Evolutionary conservation across 2,888 invertebrate genomes (phyloP).

Genomic region (Pyrrhia umbra): DNA sequence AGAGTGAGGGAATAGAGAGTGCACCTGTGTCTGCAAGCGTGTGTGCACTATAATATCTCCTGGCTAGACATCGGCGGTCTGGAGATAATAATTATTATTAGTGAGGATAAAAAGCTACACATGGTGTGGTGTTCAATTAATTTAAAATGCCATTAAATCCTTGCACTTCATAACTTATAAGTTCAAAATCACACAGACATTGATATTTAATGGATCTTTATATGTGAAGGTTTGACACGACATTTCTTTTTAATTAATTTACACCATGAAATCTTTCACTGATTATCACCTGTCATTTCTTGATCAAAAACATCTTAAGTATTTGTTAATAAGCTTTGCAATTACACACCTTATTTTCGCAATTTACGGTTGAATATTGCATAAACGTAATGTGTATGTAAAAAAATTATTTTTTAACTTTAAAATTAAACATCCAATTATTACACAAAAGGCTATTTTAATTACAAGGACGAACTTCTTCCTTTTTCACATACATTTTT

Average conservation of each 20-base stretch:
- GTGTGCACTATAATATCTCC: no score
- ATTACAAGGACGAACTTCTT: not conserved
- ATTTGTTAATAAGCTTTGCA: not conserved
- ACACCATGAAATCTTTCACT: not conserved
- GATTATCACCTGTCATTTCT: not conserved
- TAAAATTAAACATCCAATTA: no score
- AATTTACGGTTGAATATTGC: not conserved
- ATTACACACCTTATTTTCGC: not conserved
- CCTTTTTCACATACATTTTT: not conserved
- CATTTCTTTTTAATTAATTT: not conserved
- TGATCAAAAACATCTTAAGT: not conserved
- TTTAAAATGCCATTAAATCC: no score
- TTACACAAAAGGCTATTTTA: no score
- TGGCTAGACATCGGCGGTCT: no score
- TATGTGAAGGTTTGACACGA: not conserved
- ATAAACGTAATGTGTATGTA: not conserved
- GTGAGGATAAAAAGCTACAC: no score
- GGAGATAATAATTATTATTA: no score
- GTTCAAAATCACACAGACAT: no score
- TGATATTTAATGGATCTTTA: not conserved
- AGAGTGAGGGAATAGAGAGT: no score
- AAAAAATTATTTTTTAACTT: not conserved
- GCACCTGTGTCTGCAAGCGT: no score
- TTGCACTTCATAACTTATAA: no score
- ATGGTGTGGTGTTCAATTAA: no score